Evolutionary conservation across 2,797 vertebrate species (phyloP).

Genomic region (Hybognathus amarus): DNA sequence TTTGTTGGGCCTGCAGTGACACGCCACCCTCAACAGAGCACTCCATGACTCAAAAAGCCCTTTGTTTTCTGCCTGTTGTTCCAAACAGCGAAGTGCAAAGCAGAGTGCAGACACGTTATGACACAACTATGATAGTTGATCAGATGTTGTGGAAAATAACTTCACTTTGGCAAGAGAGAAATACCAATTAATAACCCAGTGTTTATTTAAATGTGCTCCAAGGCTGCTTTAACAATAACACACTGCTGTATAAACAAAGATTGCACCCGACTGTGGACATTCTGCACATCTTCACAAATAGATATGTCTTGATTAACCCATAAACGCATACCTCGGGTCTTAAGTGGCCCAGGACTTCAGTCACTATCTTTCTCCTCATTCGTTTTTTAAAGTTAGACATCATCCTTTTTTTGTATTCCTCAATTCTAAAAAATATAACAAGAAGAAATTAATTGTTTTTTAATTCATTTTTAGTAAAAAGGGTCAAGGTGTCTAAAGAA

Average conservation of each 20-base stretch:
- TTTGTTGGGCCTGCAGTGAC: slow-evolving; percentile 17
- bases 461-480: too few relatives aligned
- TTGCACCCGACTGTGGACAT: not conserved
- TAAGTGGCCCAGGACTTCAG: too few relatives aligned
- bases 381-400: too few relatives aligned
- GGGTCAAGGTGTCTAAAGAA: too few relatives aligned
- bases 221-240: not conserved
- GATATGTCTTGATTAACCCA: not conserved
- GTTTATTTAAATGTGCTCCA: slow-evolving; percentile 24
- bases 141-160: slow-evolving; percentile 14
- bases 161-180: not conserved
- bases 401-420: too few relatives aligned
- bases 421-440: too few relatives aligned
- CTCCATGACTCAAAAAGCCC: slow-evolving; percentile 13
- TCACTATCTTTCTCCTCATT: too few relatives aligned
- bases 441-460: too few relatives aligned
- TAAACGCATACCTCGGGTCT: too few relatives aligned
- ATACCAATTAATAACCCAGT: not conserved
- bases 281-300: not conserved
- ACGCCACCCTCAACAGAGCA: not conserved
- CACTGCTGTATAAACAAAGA: slow-evolving; percentile 7
- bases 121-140: not conserved
- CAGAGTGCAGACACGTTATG: slow-evolving; percentile 5
- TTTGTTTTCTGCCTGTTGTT: slow-evolving; percentile 44
- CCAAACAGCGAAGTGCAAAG: slow-evolving; percentile 13